These are phyloP conservation scores for Probosciger aterrimus DNA, from an alignment of 2,113 vertebrate genomes.

Conservation along the genomic window DNA sequence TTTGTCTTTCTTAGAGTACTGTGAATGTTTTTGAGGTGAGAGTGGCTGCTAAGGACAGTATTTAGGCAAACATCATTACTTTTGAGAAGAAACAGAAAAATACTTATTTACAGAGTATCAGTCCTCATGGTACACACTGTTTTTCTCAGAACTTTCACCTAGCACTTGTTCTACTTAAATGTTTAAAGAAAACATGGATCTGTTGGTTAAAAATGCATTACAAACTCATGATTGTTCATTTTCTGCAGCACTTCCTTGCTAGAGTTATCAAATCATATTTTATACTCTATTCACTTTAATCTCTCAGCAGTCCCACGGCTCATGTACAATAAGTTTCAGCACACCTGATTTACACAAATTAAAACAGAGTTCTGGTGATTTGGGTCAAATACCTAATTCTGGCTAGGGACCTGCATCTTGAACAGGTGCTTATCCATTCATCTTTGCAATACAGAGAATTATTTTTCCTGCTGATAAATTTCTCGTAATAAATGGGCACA, in stretches of 20 bases:
- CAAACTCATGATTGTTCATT: background rate
- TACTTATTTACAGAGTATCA: background rate
- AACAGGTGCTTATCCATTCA: background rate
- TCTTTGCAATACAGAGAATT: background rate
- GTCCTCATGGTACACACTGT: rapidly evolving
- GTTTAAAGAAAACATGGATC: background rate
- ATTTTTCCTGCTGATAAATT: background rate
- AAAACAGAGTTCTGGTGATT: background rate
- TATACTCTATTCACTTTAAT: background rate
- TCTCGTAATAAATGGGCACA: background rate
- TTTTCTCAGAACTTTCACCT: background rate
- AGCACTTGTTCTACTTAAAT: background rate
- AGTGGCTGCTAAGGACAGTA: background rate
- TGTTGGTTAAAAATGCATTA: background rate
- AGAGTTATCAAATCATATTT: background rate
- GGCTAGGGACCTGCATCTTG: background rate
- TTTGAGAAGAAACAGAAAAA: background rate
- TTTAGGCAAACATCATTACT: background rate
- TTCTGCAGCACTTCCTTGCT: background rate
- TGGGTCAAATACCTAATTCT: background rate
- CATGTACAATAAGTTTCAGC: background rate
- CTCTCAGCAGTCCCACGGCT: background rate
- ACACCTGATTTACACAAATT: background rate
- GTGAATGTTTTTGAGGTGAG: background rate
- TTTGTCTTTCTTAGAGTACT: background rate